These are phyloP conservation scores for Oryzias curvinotus DNA, from an alignment of 2,113 vertebrate genomes.

Conservation along the genomic window DNA sequence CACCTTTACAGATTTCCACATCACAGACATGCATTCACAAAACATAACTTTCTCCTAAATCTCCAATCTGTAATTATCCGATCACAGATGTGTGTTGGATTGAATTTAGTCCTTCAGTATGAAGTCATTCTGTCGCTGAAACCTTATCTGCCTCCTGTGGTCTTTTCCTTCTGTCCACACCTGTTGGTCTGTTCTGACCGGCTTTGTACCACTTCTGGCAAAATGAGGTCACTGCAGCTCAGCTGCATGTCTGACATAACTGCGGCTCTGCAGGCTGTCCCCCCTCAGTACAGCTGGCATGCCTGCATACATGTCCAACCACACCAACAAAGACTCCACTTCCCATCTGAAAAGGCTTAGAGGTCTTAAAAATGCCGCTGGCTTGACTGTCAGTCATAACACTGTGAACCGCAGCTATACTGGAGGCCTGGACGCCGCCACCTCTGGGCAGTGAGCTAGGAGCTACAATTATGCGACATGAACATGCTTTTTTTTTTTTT, in stretches of 20 bases:
- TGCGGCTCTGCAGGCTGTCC: constrained; percentile 22
- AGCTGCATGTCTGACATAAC: constrained; percentile 58
- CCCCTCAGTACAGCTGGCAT: constrained; percentile 48
- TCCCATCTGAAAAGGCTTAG: constrained; percentile 6
- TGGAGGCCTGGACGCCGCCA: constrained; percentile 16
- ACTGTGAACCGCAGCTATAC: constrained; percentile 23
- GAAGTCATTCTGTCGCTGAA: constrained; percentile 43
- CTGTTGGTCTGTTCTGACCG: constrained; percentile 50
- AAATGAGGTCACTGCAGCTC: constrained; percentile 65
- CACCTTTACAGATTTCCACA: background rate
- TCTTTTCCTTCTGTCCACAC: constrained; percentile 31
- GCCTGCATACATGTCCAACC: constrained; percentile 6
- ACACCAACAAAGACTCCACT: constrained; percentile 1
- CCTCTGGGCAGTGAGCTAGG: background rate
- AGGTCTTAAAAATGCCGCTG: constrained; percentile 25
- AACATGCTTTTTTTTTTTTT: no score
- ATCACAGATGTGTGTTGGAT: no score
- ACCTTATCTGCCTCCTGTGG: background rate
- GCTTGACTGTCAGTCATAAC: constrained; percentile 29
- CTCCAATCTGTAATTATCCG: no score
- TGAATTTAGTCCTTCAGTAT: constrained; percentile 23
- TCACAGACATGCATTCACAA: no score
- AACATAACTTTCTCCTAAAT: no score
- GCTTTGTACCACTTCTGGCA: constrained; percentile 50
- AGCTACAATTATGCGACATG: no score